Base-by-base conservation (phyloP, 2,113 vertebrate genomes). In the Illadopsis cleaveri region DNA sequence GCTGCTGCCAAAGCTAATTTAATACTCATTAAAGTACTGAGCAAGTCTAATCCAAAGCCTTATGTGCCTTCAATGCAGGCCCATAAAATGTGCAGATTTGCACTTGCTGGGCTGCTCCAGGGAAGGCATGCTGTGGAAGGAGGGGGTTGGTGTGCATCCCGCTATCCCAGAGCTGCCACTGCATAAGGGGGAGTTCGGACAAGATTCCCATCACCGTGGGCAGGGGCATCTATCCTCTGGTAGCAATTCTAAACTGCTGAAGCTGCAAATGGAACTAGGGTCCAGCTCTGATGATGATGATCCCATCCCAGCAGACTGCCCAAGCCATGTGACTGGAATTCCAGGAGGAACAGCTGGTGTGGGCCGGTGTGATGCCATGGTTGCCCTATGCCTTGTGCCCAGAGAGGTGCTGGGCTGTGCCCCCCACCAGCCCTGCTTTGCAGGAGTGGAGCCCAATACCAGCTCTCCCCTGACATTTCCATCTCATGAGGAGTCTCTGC, bases 21-120 rank as follows among this genome's bases (percentile, higher is more conserved):
- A 88, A 89, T 92, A 89, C 50, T 89, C 54, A 56, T 84, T 95
- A 89, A 94, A 94, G 80, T 66, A 95, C 81, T 47, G 84, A 96
- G 77, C 69, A 94, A 94, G 77, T 71, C 64, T 91, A 89, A 94
- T 89, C 44, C 73, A 79, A 87, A 89, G 73, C 82, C 81, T 76
- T 71, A 62, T 44, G 53, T 27, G 73, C 82, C 65, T 85, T 93
- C 87, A 72, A 15, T 48, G 66, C 65, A 87, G 66, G 66, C 85
- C 78, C 71, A 71, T 95, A 92, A 94, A 82, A 79, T 23, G 70
- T 44, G 45, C 62, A 79, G 88, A 72, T 94, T 51, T 64, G 70
- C 17, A 37, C 78, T 82, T 78, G 77, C 75, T 6, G 12, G 70
- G 89, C 76, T 83, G 71, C 64, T 94, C 60, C 65, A 37, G 42